phyloP scores from a whole-genome alignment of 2,888 invertebrate genomes.

The Psococerastis gibbosa region DNA sequence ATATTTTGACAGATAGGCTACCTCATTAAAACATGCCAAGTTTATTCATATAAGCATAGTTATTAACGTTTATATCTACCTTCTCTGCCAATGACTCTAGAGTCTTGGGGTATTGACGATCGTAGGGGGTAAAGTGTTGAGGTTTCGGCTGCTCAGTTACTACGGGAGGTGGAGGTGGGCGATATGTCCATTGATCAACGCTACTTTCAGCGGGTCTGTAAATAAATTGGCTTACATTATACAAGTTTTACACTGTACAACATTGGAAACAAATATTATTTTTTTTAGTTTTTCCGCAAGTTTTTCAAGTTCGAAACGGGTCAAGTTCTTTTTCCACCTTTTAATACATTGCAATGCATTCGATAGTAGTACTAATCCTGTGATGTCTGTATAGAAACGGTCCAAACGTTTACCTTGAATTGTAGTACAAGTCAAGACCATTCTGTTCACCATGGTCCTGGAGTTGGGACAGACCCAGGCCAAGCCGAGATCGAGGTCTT shows the following conservation, averaged over 20 bases:
- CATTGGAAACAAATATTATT: no score
- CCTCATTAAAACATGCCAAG: no score
- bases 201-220: slow-evolving; percentile 8
- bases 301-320: no score
- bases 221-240: no score
- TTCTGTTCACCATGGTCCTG: slow-evolving; percentile 29
- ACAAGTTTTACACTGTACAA: no score
- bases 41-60: no score
- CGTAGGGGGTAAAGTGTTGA: slow-evolving; percentile 75
- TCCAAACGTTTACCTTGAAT: slow-evolving; percentile 33
- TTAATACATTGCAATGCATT: no score
- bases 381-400: not conserved
- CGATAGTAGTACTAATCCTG: no score
- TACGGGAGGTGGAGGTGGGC: slow-evolving; percentile 65
- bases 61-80: slow-evolving; percentile 27
- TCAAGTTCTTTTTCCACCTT: no score
- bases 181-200: slow-evolving; percentile 32
- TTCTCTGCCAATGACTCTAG: slow-evolving; percentile 82
- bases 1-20: no score
- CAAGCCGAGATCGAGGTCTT: slow-evolving; percentile 30
- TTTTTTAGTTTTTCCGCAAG: no score
- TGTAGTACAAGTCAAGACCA: slow-evolving; percentile 64
- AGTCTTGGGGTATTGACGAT: slow-evolving; percentile 70
- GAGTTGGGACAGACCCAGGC: slow-evolving; percentile 49
- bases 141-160: slow-evolving; percentile 79